Evolutionary conservation across 2,113 vertebrate species (phyloP), one percentile per base, ranked within the genome.

Genomic region (Struthidea cinerea): DNA sequence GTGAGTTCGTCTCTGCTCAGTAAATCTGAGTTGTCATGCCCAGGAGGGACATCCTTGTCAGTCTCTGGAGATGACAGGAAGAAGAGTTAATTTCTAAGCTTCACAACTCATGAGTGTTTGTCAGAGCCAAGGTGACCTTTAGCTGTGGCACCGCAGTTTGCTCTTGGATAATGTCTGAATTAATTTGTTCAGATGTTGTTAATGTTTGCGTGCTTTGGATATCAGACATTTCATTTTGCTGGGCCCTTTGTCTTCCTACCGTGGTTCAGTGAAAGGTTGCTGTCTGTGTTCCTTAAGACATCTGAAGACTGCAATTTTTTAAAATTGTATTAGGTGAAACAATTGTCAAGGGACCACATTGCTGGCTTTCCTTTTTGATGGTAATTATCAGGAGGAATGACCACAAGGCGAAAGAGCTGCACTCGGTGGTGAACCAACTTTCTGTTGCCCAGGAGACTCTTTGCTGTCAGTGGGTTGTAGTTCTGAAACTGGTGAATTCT

Each of bases 151-250:
- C 37, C n/a, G 47, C 3, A 3, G 35, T 85, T 76, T 69, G 49
- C 44, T 83, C 11, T 65, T 33, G 39, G 53, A 16, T 61, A 23
- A 39, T 5, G 18, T 65, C 84, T 85, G 79, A 56, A 65, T 75
- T 60, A 35, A 61, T 83, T 90, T 84, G n/a, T 75, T 87, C 37
- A n/a, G 50, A 21, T n/a, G 21, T 32, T 53, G 55, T 52, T 90
- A 60, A 37, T 13, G 27, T 55, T 15, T 64, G 3, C 0, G 0
- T 79, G n/a, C 61, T 49, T 63, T 80, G 67, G 10, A 4, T 82
- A 10, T 87, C 0, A 0, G 26, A 15, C 14, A 2, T 44, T 30
- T 65, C 49, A 5, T 37, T 68, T 20, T 56, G 37, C 32, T 73
- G 20, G 11, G 12, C 55, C 21, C 33, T 71, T 75, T 71, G 30